Evolutionary conservation across 2,888 invertebrate genomes (phyloP).

Genomic region (Epinotia nisella): DNA sequence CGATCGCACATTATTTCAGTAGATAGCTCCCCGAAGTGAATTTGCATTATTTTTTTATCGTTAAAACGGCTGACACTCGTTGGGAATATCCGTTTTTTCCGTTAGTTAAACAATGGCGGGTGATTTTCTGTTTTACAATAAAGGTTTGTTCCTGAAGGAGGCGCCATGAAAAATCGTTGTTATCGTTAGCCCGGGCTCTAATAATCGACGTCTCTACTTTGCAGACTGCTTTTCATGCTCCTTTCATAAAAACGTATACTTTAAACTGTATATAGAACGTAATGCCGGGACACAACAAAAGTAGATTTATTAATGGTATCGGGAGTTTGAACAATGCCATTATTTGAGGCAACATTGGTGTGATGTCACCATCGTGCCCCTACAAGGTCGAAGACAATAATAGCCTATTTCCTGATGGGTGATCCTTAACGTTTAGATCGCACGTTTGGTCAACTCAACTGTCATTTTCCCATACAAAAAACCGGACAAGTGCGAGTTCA

Average conservation of each 20-base stretch:
- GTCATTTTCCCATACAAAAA: too few species aligned
- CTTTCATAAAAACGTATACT: slow-evolving; percentile 30
- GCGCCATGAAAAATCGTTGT: slow-evolving; percentile 72
- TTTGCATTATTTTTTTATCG: slow-evolving; percentile 80
- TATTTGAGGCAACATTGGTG: background rate
- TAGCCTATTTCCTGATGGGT: background rate
- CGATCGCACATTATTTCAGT: slow-evolving; percentile 73
- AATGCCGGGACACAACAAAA: slow-evolving; percentile 13
- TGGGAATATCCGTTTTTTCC: slow-evolving; percentile 65
- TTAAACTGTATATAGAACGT: slow-evolving; percentile 21
- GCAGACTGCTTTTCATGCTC: slow-evolving; percentile 29
- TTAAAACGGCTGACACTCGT: slow-evolving; percentile 70
- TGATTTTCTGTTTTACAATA: slow-evolving; percentile 68
- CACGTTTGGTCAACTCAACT: too few species aligned
- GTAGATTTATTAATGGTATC: slow-evolving; percentile 25
- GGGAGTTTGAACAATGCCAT: background rate
- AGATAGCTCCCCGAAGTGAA: slow-evolving; percentile 66
- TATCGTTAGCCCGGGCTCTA: slow-evolving; percentile 56
- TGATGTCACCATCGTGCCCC: background rate
- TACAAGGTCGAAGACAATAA: background rate
- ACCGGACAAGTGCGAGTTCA: too few species aligned
- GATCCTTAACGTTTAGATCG: too few species aligned
- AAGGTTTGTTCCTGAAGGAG: slow-evolving; percentile 60
- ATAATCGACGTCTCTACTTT: slow-evolving; percentile 46
- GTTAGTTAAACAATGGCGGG: slow-evolving; percentile 65